Evolutionary conservation across 2,888 invertebrate genomes (phyloP).

Genomic region (Spialia ferax): DNA sequence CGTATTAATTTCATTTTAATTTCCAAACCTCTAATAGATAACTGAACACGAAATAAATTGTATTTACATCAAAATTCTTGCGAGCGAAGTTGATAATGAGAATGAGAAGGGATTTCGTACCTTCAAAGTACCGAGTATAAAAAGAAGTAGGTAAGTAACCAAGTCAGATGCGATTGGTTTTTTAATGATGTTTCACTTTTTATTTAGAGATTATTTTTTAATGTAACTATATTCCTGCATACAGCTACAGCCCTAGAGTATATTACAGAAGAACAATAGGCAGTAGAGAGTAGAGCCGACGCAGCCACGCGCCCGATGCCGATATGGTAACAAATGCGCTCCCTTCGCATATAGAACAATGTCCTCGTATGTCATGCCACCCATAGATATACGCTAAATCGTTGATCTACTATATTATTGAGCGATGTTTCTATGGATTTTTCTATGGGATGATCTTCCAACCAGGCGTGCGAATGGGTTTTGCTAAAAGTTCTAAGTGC

Average conservation of each 20-base stretch:
- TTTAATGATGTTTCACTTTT: neutral
- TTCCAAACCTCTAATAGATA: too few relatives aligned
- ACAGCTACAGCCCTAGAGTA: constrained; percentile 52
- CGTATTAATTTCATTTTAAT: too few relatives aligned
- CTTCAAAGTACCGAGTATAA: too few relatives aligned
- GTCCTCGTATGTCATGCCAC: neutral
- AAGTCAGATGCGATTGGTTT: neutral
- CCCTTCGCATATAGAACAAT: constrained; percentile 12
- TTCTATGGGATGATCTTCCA: too few relatives aligned
- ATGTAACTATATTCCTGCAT: neutral
- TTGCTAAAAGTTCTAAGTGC: too few relatives aligned
- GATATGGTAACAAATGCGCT: constrained; percentile 56
- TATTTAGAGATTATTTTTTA: neutral
- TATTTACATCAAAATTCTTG: too few relatives aligned
- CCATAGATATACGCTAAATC: neutral
- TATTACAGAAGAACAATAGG: constrained; percentile 58
- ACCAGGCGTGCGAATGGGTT: too few relatives aligned
- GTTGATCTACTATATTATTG: neutral
- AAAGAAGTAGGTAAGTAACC: too few relatives aligned
- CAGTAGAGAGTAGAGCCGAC: constrained; percentile 45
- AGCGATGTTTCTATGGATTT: neutral
- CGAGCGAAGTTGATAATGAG: too few relatives aligned
- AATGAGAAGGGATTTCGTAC: too few relatives aligned
- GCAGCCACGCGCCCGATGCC: constrained; percentile 30
- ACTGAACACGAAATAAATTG: too few relatives aligned